Conservation (phyloP, 2,113 vertebrate genomes). For the Colius striatus region DNA sequence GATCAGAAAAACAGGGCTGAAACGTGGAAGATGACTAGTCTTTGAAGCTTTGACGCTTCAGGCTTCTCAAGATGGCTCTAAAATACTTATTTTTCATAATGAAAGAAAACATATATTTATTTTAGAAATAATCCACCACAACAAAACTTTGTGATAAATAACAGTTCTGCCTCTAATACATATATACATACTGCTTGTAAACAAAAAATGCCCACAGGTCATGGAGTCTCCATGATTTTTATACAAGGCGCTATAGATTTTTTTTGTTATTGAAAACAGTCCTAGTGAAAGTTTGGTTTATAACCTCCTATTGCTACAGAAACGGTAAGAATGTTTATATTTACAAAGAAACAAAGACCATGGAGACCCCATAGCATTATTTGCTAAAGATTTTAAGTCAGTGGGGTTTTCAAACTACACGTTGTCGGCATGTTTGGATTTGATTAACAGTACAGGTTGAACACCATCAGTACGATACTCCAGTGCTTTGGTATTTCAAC, state of each 20-base stretch:
- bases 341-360: constrained; percentile 72
- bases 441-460: constrained; percentile 57
- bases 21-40: neutral
- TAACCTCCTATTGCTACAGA: constrained; percentile 77
- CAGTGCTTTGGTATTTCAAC: constrained; percentile 72
- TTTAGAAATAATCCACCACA: constrained; percentile 62
- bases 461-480: constrained; percentile 55
- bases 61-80: constrained; percentile 22
- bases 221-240: constrained; percentile 71
- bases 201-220: constrained; percentile 68
- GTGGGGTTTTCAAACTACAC: constrained; percentile 49
- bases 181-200: constrained; percentile 71
- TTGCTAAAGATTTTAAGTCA: constrained; percentile 41
- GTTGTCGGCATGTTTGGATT: constrained; percentile 1
- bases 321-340: constrained; percentile 72
- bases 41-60: constrained; percentile 36
- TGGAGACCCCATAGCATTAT: constrained; percentile 60
- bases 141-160: constrained; percentile 70
- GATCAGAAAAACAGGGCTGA: constrained; percentile 42
- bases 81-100: constrained; percentile 20
- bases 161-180: constrained; percentile 77
- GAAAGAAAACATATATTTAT: constrained; percentile 56
- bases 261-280: constrained; percentile 68
- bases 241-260: constrained; percentile 66
- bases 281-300: constrained; percentile 74